Evolutionary conservation across 2,113 vertebrate species (phyloP).

Genomic region (Odocoileus virginianus): DNA sequence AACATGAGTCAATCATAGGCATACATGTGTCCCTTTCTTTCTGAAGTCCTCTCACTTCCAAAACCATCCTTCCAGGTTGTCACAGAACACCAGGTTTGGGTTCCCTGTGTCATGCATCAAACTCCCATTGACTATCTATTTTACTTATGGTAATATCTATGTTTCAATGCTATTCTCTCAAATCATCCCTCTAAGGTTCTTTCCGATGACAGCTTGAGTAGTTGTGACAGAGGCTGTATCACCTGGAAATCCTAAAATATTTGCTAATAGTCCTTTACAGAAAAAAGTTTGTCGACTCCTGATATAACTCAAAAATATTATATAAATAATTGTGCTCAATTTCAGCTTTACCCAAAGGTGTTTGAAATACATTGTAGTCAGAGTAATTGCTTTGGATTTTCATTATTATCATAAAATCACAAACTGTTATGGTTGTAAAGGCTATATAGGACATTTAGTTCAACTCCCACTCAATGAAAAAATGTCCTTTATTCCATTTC

Average conservation of each 20-base stretch:
- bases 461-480: not conserved
- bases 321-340: not conserved
- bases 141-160: not conserved
- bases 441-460: not conserved
- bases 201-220: not conserved
- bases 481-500: slow-evolving; percentile 3
- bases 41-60: not conserved
- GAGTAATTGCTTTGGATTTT: not conserved
- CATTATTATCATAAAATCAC: slow-evolving; percentile 13
- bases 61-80: not conserved
- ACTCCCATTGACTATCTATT: not conserved
- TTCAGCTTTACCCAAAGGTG: not conserved
- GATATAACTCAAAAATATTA: not conserved
- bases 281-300: not conserved
- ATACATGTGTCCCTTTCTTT: not conserved
- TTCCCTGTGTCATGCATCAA: not conserved
- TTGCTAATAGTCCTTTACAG: not conserved
- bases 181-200: not conserved
- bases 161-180: not conserved
- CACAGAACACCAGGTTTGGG: not conserved
- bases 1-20: not conserved
- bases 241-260: not conserved
- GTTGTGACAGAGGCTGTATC: not conserved
- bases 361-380: not conserved
- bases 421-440: not conserved